Percentiles rank a stretch among this genome's conserved stretches.
These are phyloP conservation scores for Egretta garzetta DNA, from an alignment of 2,113 vertebrate species.

Conservation along the genomic window DNA sequence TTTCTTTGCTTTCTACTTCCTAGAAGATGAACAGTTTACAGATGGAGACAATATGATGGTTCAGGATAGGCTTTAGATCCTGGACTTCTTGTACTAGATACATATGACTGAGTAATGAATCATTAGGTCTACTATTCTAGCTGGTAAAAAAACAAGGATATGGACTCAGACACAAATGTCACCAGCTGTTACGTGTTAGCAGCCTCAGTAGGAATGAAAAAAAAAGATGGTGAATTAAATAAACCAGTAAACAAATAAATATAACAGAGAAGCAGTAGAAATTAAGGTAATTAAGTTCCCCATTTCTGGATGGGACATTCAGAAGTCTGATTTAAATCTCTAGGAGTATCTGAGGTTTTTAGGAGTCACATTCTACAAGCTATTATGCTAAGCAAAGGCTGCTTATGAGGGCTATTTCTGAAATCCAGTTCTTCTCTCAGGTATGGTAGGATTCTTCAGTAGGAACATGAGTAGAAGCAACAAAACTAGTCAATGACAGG, in stretches of 20 bases:
- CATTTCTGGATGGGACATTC: not conserved
- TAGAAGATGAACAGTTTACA: not conserved
- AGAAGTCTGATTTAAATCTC: not conserved
- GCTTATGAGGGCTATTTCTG: not conserved
- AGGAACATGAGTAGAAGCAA: not conserved
- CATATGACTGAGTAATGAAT: conserved; percentile 22
- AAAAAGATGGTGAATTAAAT: not conserved
- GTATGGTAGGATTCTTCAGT: not conserved
- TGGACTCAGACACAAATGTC: conserved; percentile 11
- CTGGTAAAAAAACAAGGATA: not conserved
- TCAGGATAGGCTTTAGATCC: not conserved
- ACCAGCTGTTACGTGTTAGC: not conserved
- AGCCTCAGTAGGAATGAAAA: not conserved
- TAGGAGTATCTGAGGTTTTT: not conserved
- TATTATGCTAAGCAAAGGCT: not conserved
- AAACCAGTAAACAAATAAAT: not conserved
- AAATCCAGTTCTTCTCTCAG: not conserved
- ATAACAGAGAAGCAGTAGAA: not conserved
- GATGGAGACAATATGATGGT: not conserved
- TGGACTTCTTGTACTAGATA: not conserved
- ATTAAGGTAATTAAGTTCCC: not conserved
- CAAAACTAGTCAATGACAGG: not conserved
- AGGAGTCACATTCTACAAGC: not conserved
- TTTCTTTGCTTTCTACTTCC: not conserved
- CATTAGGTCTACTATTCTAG: not conserved